A percentile compares a stretch with the other conserved stretches of the same genome.
phyloP scores from a whole-genome alignment of 2,113 vertebrate genomes.

The Atractosteus spatula region DNA sequence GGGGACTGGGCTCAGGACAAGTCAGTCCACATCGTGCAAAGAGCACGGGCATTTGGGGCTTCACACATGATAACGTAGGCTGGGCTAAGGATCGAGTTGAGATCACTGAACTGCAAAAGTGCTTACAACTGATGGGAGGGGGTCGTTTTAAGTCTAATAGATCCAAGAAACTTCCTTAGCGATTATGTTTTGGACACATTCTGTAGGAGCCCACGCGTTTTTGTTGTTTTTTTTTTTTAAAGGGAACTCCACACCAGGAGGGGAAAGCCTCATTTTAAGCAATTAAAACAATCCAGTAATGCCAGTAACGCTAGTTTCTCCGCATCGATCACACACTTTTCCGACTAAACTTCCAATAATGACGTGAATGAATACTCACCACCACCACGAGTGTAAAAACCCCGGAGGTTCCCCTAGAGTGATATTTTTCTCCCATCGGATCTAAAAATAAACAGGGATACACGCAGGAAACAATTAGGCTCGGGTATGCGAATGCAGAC shows the following conservation, averaged over 20 bases:
- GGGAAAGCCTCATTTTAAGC: background rate
- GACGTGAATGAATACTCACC: constrained; percentile 69
- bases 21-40: background rate
- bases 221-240: too few species aligned
- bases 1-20: background rate
- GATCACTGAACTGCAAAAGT: background rate
- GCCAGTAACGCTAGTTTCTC: too few species aligned
- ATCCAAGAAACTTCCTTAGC: too few species aligned
- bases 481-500: background rate
- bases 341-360: background rate
- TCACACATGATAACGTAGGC: background rate
- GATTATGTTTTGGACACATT: too few species aligned
- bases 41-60: background rate
- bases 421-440: constrained; percentile 97
- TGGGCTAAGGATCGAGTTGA: background rate
- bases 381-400: constrained; percentile 96
- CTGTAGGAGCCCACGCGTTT: too few species aligned
- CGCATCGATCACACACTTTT: constrained; percentile 23
- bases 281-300: background rate
- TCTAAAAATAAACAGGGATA: constrained; percentile 57
- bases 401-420: constrained; percentile 90
- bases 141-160: too few species aligned
- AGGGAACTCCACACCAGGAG: background rate
- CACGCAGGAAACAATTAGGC: background rate
- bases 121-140: too few species aligned